Evolutionary conservation across 1,140 invertebrate species (phyloP).

Genomic region (Zaprionus kolodkinae): DNA sequence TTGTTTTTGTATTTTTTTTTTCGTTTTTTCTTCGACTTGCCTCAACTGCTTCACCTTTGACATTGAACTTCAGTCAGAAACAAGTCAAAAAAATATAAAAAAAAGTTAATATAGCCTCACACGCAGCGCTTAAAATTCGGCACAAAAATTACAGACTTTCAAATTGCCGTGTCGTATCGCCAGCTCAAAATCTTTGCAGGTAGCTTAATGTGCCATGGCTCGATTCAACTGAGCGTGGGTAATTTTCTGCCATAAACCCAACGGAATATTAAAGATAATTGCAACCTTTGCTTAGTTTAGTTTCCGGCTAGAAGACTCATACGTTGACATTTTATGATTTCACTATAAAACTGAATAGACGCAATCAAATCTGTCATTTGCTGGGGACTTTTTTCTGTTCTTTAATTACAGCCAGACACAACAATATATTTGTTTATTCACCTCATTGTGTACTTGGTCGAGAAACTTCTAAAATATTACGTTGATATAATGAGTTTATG

Average conservation of each 20-base stretch:
- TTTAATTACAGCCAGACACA: background rate
- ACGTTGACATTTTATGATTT: constrained; percentile 11
- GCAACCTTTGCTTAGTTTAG: constrained; percentile 1
- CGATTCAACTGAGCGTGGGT: background rate
- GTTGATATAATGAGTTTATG: background rate
- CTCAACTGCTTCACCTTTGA: constrained; percentile 64
- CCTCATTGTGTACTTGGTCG: background rate
- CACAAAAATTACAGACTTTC: constrained; percentile 28
- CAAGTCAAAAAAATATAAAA: background rate
- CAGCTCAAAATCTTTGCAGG: constrained; percentile 32
- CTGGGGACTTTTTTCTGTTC: background rate
- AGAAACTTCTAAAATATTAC: background rate
- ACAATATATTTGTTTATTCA: background rate
- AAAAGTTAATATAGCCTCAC: constrained; percentile 5
- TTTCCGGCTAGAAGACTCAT: constrained; percentile 18
- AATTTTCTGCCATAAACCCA: constrained; percentile 17
- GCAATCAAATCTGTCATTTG: constrained; percentile 3
- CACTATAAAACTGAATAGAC: background rate
- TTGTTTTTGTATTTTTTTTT: constrained; percentile 26
- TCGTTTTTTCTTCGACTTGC: constrained; percentile 15
- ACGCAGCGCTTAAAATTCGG: constrained; percentile 32
- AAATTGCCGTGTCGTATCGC: constrained; percentile 32
- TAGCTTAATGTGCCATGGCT: constrained; percentile 21
- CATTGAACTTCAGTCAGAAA: constrained; percentile 67
- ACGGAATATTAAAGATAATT: constrained; percentile 48